A percentile compares a stretch with the other conserved stretches of the same genome.
phyloP scores from a whole-genome alignment of 2,113 vertebrate species.

The Manacus vitellinus region DNA sequence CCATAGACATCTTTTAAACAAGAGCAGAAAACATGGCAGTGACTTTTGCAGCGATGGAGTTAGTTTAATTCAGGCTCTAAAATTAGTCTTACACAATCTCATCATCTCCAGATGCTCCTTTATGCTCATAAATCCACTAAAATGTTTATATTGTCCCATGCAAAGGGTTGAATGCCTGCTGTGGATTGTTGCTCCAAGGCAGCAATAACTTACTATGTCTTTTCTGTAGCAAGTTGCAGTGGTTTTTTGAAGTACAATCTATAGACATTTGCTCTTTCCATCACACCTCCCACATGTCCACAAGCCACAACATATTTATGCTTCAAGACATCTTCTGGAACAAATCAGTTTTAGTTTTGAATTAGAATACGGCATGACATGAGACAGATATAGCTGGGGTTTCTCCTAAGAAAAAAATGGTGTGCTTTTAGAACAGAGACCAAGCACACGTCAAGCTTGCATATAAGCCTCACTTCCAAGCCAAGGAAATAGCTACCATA shows the following conservation, averaged over 20 bases:
- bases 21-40: neutral
- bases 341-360: conserved; percentile 53
- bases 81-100: conserved; percentile 65
- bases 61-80: conserved; percentile 41
- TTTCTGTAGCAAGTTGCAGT: conserved; percentile 47
- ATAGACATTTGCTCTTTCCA: conserved; percentile 59
- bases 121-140: conserved; percentile 49
- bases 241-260: conserved; percentile 46
- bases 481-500: conserved; percentile 50
- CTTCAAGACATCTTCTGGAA: conserved; percentile 65
- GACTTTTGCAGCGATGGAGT: conserved; percentile 5
- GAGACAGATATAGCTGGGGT: conserved; percentile 51
- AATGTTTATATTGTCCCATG: conserved; percentile 58
- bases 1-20: neutral
- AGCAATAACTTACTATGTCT: conserved; percentile 53
- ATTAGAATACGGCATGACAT: conserved; percentile 33
- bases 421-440: conserved; percentile 26
- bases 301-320: conserved; percentile 57
- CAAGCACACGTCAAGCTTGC: conserved; percentile 17
- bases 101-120: conserved; percentile 65
- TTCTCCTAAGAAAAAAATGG: conserved; percentile 15
- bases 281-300: conserved; percentile 63
- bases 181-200: conserved; percentile 44
- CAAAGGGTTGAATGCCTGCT: conserved; percentile 39
- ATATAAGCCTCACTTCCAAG: neutral